Base-by-base conservation (phyloP, 1,140 invertebrate species). In the Drosophila kohkoa region DNA sequence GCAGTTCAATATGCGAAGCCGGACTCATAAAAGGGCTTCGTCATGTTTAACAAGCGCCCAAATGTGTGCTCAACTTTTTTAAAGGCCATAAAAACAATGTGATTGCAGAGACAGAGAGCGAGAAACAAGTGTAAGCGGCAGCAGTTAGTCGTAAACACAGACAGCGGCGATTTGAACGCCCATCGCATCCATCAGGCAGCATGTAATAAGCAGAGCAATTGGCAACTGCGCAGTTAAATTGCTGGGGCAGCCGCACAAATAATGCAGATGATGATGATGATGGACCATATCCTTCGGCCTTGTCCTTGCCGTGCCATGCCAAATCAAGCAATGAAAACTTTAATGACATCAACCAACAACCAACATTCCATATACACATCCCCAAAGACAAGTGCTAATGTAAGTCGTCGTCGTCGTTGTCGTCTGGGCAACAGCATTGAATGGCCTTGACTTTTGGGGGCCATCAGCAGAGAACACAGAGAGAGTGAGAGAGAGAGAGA, bases 61-160 rank as follows among this genome's bases (percentile, higher is more conserved):
- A 45, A 59, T 57, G 13, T 28, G 67, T 49, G 63, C 70, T 66
- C 48, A 77, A 77, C 75, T 71, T 81, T 81, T 85, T 86, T 85
- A 85, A 15, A 46, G 51, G 35, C 63, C 72, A 79, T 82, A 62
- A 82, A 83, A 82, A 45, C 35, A 10, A 38, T 38, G 35, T 38
- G 35, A 38, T 38, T 38, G 8, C 35, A 4, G 3, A 25, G 20
- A 25, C 20, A 25, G 20, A 45, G 43, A 15, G 45, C 45, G 35
- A 38, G 62, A 85, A 51, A 87, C 66, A 76, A 58, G 72, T 69
- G 80, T 48, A 72, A 76, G 59, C 55, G 45, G 20, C 15, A 43
- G 64, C 67, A 66, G 75, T 75, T 62, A 43, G 15, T 32, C 46
- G 32, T 77, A 77, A 82, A 59, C 51, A 58, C 51, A 58, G 49